Evolutionary conservation across 2,113 vertebrate genomes (phyloP).

Genomic region (Channa maculata): DNA sequence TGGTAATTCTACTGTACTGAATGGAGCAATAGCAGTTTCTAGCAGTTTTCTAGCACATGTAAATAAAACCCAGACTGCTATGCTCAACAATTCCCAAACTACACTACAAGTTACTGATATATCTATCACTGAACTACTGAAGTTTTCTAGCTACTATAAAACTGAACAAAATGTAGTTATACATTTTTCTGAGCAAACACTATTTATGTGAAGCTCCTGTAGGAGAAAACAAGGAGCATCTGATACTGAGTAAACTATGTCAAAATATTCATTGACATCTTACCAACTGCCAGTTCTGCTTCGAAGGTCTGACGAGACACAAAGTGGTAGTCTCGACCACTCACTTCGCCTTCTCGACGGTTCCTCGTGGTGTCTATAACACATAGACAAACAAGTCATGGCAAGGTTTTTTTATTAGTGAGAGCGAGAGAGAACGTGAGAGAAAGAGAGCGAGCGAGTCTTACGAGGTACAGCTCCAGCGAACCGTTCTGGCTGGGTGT

Average conservation of each 20-base stretch:
- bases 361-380: constrained; percentile 92
- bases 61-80: no score
- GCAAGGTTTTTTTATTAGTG: no score
- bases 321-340: constrained; percentile 95
- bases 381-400: background rate
- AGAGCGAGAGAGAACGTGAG: no score
- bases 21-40: no score
- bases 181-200: background rate
- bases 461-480: constrained; percentile 93
- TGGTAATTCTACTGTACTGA: no score
- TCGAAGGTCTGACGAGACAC: constrained; percentile 94
- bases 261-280: constrained; percentile 31
- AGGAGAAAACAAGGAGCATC: no score
- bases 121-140: no score
- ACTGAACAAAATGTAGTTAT: background rate
- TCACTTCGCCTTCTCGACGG: constrained; percentile 90
- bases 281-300: constrained; percentile 90
- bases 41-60: no score
- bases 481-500: constrained; percentile 91
- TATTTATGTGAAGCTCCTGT: background rate
- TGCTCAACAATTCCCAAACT: no score
- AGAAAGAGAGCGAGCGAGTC: constrained; percentile 28
- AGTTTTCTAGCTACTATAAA: background rate
- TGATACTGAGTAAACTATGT: background rate
- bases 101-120: no score